phyloP scores from a whole-genome alignment of 1,140 invertebrate genomes.

The Bradysia coprophila region DNA sequence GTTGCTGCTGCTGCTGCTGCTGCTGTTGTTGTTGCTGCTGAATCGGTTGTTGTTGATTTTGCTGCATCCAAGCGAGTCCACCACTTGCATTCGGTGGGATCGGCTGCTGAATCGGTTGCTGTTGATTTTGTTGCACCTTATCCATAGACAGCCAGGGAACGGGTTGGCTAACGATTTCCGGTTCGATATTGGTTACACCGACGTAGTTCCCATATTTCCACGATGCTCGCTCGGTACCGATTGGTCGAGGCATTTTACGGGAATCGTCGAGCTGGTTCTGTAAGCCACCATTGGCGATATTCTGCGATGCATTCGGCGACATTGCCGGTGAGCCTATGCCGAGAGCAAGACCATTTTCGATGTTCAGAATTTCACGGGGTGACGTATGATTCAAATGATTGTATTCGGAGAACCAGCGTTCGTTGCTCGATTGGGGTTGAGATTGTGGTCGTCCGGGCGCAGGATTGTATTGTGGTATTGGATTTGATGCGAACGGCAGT shows the following conservation, averaged over 20 bases:
- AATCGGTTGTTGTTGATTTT: slow-evolving; percentile 11
- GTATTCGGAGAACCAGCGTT: slow-evolving; percentile 2
- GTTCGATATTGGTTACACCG: neutral
- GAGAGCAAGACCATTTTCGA: slow-evolving; percentile 11
- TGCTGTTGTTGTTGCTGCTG: too few species aligned
- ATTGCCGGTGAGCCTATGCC: slow-evolving; percentile 29
- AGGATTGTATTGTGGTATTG: slow-evolving; percentile 1
- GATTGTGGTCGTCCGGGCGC: slow-evolving; percentile 8
- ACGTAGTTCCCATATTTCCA: slow-evolving; percentile 31
- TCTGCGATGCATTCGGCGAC: slow-evolving; percentile 30
- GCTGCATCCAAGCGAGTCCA: too few species aligned
- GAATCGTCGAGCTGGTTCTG: slow-evolving; percentile 32
- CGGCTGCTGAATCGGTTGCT: slow-evolving; percentile 12
- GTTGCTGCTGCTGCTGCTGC: slow-evolving; percentile 12
- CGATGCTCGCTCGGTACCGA: slow-evolving; percentile 51
- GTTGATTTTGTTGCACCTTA: slow-evolving; percentile 8
- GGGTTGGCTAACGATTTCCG: neutral
- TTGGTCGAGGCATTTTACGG: slow-evolving; percentile 52
- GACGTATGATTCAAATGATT: neutral
- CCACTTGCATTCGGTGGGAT: too few species aligned
- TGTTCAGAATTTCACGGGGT: slow-evolving; percentile 15
- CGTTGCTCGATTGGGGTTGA: slow-evolving; percentile 9
- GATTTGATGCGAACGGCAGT: neutral
- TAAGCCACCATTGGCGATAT: slow-evolving; percentile 21
- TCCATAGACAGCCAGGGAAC: slow-evolving; percentile 6